Percentiles rank a stretch among this genome's conserved stretches.
phyloP scores from a whole-genome alignment of 2,797 vertebrate species.

The Tachyglossus aculeatus region DNA sequence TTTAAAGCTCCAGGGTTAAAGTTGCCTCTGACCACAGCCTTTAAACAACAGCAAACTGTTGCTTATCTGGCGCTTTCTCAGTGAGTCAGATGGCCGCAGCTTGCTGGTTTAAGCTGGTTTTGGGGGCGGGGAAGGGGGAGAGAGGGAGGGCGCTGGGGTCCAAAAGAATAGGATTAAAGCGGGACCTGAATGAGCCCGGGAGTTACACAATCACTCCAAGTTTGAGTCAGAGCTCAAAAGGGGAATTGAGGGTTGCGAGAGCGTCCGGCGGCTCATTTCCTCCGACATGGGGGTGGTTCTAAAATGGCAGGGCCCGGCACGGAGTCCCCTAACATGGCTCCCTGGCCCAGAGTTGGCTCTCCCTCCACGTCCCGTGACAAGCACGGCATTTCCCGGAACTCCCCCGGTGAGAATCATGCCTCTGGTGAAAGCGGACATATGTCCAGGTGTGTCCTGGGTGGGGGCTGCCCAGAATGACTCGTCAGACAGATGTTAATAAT shows the following conservation, averaged over 20 bases:
- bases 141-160: constrained; percentile 28
- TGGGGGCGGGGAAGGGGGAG: constrained; percentile 16
- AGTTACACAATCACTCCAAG: constrained; percentile 3
- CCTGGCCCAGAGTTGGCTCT: background rate
- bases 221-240: constrained; percentile 12
- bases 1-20: background rate
- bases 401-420: no score
- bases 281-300: background rate
- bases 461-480: no score
- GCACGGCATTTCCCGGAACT: no score
- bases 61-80: constrained; percentile 47
- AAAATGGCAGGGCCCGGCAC: background rate
- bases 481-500: no score
- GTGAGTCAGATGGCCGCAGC: constrained; percentile 47
- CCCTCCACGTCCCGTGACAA: no score
- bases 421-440: no score
- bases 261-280: background rate
- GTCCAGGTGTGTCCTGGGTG: no score
- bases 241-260: background rate
- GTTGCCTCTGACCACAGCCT: constrained; percentile 10
- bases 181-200: constrained; percentile 26
- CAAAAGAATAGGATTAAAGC: constrained; percentile 48
- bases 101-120: constrained; percentile 62
- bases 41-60: constrained; percentile 14
- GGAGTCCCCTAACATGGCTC: background rate